Evolutionary conservation across 2,888 invertebrate genomes (phyloP).

Genomic region (Rhogogaster chlorosoma): DNA sequence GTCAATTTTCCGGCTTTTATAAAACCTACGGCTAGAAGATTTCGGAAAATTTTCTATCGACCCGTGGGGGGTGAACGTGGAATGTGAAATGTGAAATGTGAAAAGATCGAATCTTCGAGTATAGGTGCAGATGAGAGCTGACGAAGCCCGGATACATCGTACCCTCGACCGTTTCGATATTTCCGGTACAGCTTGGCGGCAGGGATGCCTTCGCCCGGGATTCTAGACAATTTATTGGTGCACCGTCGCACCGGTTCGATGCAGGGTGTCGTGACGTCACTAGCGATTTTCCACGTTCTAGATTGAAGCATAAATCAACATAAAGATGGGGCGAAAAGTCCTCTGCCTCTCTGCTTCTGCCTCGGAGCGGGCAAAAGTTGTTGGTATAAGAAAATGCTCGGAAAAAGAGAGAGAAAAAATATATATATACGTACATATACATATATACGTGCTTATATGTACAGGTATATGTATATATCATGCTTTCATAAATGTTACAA

Average conservation of each 20-base stretch:
- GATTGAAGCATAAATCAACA: conserved; percentile 49
- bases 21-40: neutral
- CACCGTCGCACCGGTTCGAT: conserved; percentile 34
- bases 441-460: no score
- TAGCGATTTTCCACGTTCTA: conserved; percentile 42
- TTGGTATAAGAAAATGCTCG: conserved; percentile 22
- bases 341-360: neutral
- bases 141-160: conserved; percentile 1
- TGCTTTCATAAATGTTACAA: conserved; percentile 36
- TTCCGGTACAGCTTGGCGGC: conserved; percentile 36
- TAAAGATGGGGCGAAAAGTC: conserved; percentile 39
- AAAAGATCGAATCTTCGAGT: neutral
- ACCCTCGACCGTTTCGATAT: conserved; percentile 19
- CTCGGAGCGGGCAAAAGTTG: conserved; percentile 28
- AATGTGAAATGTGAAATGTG: neutral
- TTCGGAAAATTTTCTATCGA: neutral
- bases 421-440: neutral
- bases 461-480: neutral
- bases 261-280: conserved; percentile 42
- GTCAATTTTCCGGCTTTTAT: neutral
- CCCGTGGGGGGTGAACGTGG: neutral
- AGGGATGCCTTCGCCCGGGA: conserved; percentile 36
- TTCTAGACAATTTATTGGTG: conserved; percentile 40
- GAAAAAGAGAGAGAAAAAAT: neutral
- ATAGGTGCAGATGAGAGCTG: neutral